Evolutionary conservation across 2,113 vertebrate genomes (phyloP), one percentile per base, ranked within the genome.

Genomic region (Cnemophilus loriae): DNA sequence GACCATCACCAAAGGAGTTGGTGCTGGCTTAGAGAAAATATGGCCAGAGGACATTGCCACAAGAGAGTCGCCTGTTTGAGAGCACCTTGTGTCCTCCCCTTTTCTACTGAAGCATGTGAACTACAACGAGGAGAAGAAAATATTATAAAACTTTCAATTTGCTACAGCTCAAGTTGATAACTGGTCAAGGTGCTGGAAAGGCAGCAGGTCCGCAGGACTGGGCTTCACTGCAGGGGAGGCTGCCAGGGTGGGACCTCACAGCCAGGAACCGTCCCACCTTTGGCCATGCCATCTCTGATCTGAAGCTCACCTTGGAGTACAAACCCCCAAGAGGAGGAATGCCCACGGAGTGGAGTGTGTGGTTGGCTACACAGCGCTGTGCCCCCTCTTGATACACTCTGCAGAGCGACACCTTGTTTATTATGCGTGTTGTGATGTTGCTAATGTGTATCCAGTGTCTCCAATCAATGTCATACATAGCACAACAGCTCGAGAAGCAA

Each of bases 161-260:
- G 10, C 18, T 77, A 26, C 32, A 55, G 18, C 16, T 74, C 75
- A 7, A 3, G 21, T 7, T 69, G 13, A 32, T 60, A 49, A 41
- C 35, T 1, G 1, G 11, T 44, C 30, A 89, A 59, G 14, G 6
- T 55, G 8, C 61, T 44, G 6, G 49, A 90, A 87, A 83, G 20
- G 23, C 21, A 74, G 19, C 0, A 6, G 3, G 16, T 74, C 3
- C 11, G 7, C 13, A 46, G 15, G 23, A 23, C 12, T 42, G 17
- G 6, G 26, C 6, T 15, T 63, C 3, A 0, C 8, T 1, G 2
- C 0, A 1, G 15, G 11, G 6, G 3, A 7, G 3, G 3, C 4
- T 73, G 13, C 24, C 33, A 50, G 35, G 20, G 28, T 6, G 32
- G 41, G 26, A 57, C 15, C 6, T 78, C 24, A 35, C 6, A 50